Percentiles rank a stretch among this genome's conserved stretches.
Conservation (phyloP, 2,888 invertebrate genomes). For the Netelia melanura region DNA sequence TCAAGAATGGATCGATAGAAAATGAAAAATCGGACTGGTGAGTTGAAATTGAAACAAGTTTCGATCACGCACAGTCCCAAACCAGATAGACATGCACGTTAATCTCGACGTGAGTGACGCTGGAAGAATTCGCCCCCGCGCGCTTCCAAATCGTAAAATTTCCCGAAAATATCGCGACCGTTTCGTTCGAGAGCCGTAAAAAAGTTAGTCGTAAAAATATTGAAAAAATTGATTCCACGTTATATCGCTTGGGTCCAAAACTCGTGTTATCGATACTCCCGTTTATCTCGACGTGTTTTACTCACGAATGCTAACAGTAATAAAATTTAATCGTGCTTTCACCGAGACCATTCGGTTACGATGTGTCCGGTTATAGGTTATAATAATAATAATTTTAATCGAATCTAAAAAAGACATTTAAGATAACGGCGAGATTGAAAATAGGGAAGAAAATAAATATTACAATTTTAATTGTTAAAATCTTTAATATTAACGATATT, state of each 20-base stretch:
- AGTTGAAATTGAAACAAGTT: constrained; percentile 24
- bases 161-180: constrained; percentile 43
- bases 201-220: constrained; percentile 1
- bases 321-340: not conserved
- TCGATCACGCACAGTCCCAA: not conserved
- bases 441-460: not conserved
- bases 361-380: not conserved
- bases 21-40: constrained; percentile 15
- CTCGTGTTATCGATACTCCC: not conserved
- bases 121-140: not conserved
- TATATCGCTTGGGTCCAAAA: not conserved
- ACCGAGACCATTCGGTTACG: not conserved
- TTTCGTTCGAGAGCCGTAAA: constrained; percentile 26
- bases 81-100: constrained; percentile 18
- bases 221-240: not conserved
- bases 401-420: not conserved
- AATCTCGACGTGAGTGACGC: constrained; percentile 25
- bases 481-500: not conserved
- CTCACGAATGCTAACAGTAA: not conserved
- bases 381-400: not conserved
- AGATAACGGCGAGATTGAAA: not conserved
- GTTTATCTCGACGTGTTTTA: not conserved
- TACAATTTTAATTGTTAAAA: not conserved
- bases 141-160: constrained; percentile 43
- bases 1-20: not conserved